phyloP scores from a whole-genome alignment of 2,113 vertebrate genomes.

The Dicentrarchus labrax region DNA sequence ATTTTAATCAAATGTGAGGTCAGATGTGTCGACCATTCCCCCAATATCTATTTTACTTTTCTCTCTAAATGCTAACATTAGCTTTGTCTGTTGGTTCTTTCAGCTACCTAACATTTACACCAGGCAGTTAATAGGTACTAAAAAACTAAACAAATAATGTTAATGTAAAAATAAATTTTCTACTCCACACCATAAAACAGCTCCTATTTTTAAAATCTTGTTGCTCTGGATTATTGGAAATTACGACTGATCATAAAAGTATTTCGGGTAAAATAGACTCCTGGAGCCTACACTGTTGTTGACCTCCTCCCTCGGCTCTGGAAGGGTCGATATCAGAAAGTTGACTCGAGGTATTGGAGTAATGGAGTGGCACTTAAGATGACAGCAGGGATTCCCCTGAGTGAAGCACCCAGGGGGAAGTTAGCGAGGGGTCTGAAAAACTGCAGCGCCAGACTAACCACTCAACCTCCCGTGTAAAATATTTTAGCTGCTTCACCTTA shows the following conservation, averaged over 20 bases:
- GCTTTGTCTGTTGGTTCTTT: neutral
- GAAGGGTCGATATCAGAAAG: conserved; percentile 15
- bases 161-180: neutral
- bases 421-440: neutral
- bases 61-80: neutral
- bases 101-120: neutral
- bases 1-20: neutral
- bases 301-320: neutral
- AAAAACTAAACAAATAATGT: neutral
- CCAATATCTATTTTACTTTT: neutral
- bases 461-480: conserved; percentile 25
- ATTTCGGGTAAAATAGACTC: neutral
- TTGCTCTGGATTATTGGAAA: neutral
- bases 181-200: too few relatives aligned
- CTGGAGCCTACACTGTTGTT: neutral
- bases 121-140: neutral
- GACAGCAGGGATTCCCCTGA: conserved; percentile 26
- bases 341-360: neutral
- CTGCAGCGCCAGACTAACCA: neutral
- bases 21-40: neutral
- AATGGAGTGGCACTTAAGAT: conserved; percentile 22
- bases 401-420: neutral
- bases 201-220: too few relatives aligned
- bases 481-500: conserved; percentile 30
- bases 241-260: neutral